These are phyloP conservation scores for Gymnobelideus leadbeateri DNA, from an alignment of 2,113 vertebrate species.

Conservation along the genomic window DNA sequence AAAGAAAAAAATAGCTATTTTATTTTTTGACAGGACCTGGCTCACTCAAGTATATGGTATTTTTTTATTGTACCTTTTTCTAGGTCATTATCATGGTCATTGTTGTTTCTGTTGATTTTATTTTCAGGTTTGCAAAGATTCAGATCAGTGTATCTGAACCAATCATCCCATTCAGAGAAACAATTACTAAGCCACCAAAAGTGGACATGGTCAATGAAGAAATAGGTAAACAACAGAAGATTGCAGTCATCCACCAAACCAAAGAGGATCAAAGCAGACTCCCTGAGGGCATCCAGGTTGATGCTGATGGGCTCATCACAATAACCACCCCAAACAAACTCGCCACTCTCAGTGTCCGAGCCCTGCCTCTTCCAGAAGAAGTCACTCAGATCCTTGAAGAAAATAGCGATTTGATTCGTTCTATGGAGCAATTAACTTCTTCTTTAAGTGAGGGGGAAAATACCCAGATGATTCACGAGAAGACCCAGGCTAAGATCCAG, in stretches of 20 bases:
- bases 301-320: constrained; percentile 91
- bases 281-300: constrained; percentile 91
- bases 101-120: constrained; percentile 38
- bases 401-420: constrained; percentile 91
- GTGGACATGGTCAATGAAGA: constrained; percentile 99
- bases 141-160: constrained; percentile 94
- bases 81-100: background rate
- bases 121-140: constrained; percentile 95
- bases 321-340: constrained; percentile 93
- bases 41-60: background rate
- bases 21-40: constrained; percentile 5
- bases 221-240: constrained; percentile 94
- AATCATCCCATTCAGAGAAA: constrained; percentile 97
- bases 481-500: constrained; percentile 87
- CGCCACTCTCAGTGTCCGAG: constrained; percentile 90
- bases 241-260: constrained; percentile 94
- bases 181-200: constrained; percentile 94
- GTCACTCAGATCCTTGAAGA: constrained; percentile 91
- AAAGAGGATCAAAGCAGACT: constrained; percentile 91
- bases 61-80: background rate
- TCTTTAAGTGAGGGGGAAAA: constrained; percentile 89
- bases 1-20: constrained; percentile 6
- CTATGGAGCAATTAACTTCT: constrained; percentile 91
- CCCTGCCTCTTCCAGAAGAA: constrained; percentile 92
- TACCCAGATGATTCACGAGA: constrained; percentile 84